A percentile compares a stretch with the other conserved stretches of the same genome.
phyloP scores from a whole-genome alignment of 2,888 invertebrate genomes.

The Mellilla xanthometata region DNA sequence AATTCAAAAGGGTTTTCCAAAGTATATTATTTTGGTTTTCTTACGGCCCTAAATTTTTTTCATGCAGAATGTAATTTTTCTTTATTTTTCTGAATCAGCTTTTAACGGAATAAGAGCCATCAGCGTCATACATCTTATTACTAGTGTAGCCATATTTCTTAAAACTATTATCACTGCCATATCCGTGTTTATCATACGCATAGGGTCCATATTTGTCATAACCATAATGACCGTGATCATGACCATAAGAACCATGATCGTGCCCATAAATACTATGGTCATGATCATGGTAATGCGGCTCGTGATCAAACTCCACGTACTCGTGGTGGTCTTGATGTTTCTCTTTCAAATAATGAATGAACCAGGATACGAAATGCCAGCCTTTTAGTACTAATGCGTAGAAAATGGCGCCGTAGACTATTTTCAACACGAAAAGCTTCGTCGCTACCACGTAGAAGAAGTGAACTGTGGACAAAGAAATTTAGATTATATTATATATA shows the following conservation, averaged over 20 bases:
- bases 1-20: too few species aligned
- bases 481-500: too few species aligned
- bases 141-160: constrained; percentile 16
- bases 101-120: constrained; percentile 68
- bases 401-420: constrained; percentile 65
- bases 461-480: constrained; percentile 66
- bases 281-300: constrained; percentile 34
- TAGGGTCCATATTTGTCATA: constrained; percentile 29
- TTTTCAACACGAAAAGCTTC: constrained; percentile 64
- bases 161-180: constrained; percentile 19
- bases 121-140: constrained; percentile 62
- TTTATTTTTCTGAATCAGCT: constrained; percentile 7
- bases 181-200: constrained; percentile 33
- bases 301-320: constrained; percentile 53
- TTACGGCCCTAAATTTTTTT: too few species aligned
- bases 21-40: too few species aligned
- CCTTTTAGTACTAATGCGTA: constrained; percentile 57
- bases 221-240: constrained; percentile 35
- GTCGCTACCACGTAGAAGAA: constrained; percentile 70
- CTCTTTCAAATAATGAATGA: constrained; percentile 65
- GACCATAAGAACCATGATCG: constrained; percentile 30
- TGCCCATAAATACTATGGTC: constrained; percentile 34
- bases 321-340: constrained; percentile 50
- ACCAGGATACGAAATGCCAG: constrained; percentile 68
- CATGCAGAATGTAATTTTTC: too few species aligned